These are phyloP conservation scores for Zaprionus davidi DNA, from an alignment of 1,140 invertebrate species.

Conservation along the genomic window DNA sequence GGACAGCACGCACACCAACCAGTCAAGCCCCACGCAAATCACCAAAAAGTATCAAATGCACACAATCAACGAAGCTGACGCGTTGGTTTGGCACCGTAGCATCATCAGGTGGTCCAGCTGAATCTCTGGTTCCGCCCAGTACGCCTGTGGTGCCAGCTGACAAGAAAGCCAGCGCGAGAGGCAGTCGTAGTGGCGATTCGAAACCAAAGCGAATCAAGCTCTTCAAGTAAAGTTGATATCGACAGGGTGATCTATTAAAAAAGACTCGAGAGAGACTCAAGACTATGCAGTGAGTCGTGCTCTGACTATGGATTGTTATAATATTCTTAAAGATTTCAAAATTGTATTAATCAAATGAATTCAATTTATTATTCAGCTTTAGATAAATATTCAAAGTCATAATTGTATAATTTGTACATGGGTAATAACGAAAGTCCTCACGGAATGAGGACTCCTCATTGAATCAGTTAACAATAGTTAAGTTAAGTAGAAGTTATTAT, in stretches of 20 bases:
- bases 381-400: not conserved
- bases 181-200: slow-evolving; percentile 42
- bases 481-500: not conserved
- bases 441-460: slow-evolving; percentile 1
- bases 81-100: slow-evolving; percentile 67
- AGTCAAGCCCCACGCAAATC: slow-evolving; percentile 60
- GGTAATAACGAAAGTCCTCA: not conserved
- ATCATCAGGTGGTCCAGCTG: slow-evolving; percentile 31
- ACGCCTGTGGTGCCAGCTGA: slow-evolving; percentile 52
- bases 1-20: slow-evolving; percentile 7
- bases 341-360: not conserved
- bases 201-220: slow-evolving; percentile 68
- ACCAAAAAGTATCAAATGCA: slow-evolving; percentile 58
- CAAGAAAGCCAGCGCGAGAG: slow-evolving; percentile 43
- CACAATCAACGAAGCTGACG: slow-evolving; percentile 75
- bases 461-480: not conserved
- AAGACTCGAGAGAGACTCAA: slow-evolving; percentile 51
- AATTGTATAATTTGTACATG: not conserved
- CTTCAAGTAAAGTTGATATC: slow-evolving; percentile 45
- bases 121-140: slow-evolving; percentile 53
- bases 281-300: slow-evolving; percentile 23
- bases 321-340: slow-evolving; percentile 5
- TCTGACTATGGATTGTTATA: slow-evolving; percentile 9
- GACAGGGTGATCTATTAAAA: slow-evolving; percentile 10
- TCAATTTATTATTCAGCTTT: not conserved